These are phyloP conservation scores for Apogon hyalosoma DNA, from an alignment of 2,797 vertebrate genomes.

Conservation along the genomic window DNA sequence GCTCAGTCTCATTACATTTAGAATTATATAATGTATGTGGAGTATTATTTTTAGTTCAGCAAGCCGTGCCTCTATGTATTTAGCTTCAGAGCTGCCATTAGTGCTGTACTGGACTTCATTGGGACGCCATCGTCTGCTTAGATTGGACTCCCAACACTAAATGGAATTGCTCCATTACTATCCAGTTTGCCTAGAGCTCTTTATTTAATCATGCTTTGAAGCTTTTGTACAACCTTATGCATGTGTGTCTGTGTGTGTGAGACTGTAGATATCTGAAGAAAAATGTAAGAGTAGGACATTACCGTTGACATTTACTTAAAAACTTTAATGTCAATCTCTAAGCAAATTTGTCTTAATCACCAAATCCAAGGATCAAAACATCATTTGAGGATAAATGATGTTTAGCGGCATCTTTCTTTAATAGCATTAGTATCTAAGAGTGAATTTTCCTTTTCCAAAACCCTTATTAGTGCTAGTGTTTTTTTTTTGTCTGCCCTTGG, in stretches of 20 bases:
- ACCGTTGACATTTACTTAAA: not conserved
- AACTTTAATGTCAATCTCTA: not conserved
- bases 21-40: not conserved
- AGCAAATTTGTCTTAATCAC: not conserved
- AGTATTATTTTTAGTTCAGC: slow-evolving; percentile 46
- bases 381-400: too few species aligned
- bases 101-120: slow-evolving; percentile 18
- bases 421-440: too few species aligned
- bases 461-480: too few species aligned
- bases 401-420: too few species aligned
- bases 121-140: slow-evolving; percentile 22
- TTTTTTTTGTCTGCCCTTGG: too few species aligned
- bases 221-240: slow-evolving; percentile 20
- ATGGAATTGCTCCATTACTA: slow-evolving; percentile 29
- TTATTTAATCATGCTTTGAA: slow-evolving; percentile 23
- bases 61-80: slow-evolving; percentile 15
- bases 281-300: not conserved
- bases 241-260: not conserved
- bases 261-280: not conserved
- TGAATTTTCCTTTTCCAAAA: too few species aligned
- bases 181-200: slow-evolving; percentile 22
- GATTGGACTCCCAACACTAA: slow-evolving; percentile 26
- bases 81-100: slow-evolving; percentile 54
- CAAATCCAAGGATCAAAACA: not conserved
- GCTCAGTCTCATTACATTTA: slow-evolving; percentile 4